Conservation (phyloP, 2,888 invertebrate genomes). For the Rhynchonema sp. region DNA sequence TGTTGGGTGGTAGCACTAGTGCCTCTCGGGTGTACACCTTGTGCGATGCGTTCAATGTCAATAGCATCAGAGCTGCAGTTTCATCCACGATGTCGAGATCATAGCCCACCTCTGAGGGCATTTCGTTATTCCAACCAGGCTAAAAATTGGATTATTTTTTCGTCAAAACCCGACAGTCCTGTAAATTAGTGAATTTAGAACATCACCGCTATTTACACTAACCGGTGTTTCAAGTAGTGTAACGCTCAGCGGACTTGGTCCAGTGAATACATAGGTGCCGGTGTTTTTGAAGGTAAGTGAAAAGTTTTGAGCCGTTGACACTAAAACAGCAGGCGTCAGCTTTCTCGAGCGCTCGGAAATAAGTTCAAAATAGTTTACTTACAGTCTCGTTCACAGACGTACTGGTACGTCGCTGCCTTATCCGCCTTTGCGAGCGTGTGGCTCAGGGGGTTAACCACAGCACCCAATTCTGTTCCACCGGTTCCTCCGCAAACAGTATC, state of each 20-base stretch:
- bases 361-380: neutral
- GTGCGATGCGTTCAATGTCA: too few species aligned
- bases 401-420: neutral
- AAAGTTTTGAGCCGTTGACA: neutral
- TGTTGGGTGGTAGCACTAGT: neutral
- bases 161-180: too few species aligned
- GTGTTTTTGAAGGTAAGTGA: neutral
- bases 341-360: too few species aligned
- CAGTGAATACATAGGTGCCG: neutral
- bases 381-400: neutral
- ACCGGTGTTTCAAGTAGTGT: neutral
- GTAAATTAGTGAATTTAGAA: too few species aligned
- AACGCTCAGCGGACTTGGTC: too few species aligned
- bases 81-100: neutral
- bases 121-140: neutral
- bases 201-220: too few species aligned
- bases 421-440: neutral
- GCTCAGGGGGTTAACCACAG: neutral
- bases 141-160: too few species aligned
- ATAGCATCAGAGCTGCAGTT: neutral
- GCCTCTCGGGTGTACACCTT: neutral
- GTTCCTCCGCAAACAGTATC: neutral
- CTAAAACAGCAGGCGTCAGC: neutral
- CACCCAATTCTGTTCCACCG: neutral
- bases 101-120: neutral